These are phyloP conservation scores for Drosophila lini DNA, from an alignment of 1,140 invertebrate genomes.

Conservation along the genomic window DNA sequence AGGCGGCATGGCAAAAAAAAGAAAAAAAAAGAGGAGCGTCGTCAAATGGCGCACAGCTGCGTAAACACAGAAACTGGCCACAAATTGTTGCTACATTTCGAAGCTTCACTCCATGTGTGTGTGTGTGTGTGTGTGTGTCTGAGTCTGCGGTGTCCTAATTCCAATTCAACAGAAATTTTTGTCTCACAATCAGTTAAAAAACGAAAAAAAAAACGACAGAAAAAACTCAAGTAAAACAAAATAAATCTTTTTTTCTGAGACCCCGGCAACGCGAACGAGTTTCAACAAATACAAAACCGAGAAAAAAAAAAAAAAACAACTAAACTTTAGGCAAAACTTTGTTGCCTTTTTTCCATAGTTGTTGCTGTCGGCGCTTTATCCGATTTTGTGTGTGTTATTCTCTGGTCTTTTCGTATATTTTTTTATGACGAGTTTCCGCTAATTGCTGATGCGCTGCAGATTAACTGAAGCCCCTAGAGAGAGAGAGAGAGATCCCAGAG, in stretches of 20 bases:
- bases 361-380: conserved; percentile 79
- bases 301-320: conserved; percentile 34
- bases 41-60: conserved; percentile 79
- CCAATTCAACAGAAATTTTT: conserved; percentile 82
- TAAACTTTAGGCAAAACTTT: conserved; percentile 71
- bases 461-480: conserved; percentile 56
- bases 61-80: conserved; percentile 42
- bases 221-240: conserved; percentile 70
- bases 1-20: background rate
- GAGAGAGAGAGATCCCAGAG: conserved; percentile 16
- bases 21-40: conserved; percentile 57
- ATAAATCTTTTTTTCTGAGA: conserved; percentile 76
- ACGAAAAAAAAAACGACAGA: conserved; percentile 11
- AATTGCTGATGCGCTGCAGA: conserved; percentile 82
- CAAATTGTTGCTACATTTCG: conserved; percentile 73
- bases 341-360: conserved; percentile 28
- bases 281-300: conserved; percentile 59
- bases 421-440: conserved; percentile 82
- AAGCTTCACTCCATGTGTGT: conserved; percentile 70
- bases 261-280: conserved; percentile 68
- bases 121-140: conserved; percentile 65
- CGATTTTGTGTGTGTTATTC: conserved; percentile 63
- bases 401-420: conserved; percentile 38
- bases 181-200: conserved; percentile 73
- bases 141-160: conserved; percentile 78